These are phyloP conservation scores for Epizoanthus ramosus DNA, from an alignment of 92 coral and sea anemone species.

Conservation along the genomic window DNA sequence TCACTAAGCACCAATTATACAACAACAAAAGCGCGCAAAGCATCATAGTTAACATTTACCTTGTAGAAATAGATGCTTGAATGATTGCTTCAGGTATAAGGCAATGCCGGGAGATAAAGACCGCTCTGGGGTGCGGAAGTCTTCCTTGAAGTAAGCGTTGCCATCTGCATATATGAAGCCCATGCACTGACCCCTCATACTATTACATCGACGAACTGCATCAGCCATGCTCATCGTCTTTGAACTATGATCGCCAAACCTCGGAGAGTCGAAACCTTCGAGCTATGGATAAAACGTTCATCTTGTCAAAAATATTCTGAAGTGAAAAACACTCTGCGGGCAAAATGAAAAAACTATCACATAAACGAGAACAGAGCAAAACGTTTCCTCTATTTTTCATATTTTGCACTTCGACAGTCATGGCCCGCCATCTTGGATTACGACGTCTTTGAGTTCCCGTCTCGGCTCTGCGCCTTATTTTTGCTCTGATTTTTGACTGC, in stretches of 20 bases:
- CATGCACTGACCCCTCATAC: not conserved
- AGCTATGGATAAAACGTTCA: not conserved
- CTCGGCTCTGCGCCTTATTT: too few relatives aligned
- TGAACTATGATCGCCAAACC: not conserved
- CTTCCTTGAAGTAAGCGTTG: slow-evolving; percentile 2
- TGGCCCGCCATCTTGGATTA: too few relatives aligned
- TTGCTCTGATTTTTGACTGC: too few relatives aligned
- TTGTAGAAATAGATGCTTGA: not conserved
- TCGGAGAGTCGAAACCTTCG: not conserved
- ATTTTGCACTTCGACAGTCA: too few relatives aligned
- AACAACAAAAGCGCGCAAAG: too few relatives aligned
- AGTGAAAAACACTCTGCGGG: too few relatives aligned
- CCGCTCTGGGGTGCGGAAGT: not conserved
- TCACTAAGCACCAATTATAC: too few relatives aligned
- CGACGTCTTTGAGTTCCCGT: too few relatives aligned
- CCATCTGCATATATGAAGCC: not conserved
- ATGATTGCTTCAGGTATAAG: slow-evolving; percentile 3
- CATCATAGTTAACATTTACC: not conserved
- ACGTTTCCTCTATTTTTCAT: too few relatives aligned
- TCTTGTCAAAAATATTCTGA: too few relatives aligned
- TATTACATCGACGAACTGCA: not conserved
- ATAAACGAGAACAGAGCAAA: too few relatives aligned
- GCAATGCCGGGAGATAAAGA: not conserved
- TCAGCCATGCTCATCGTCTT: not conserved
- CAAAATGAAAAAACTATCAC: too few relatives aligned